A percentile compares a stretch with the other conserved stretches of the same genome.
Conservation (phyloP, 2,888 invertebrate genomes). For the Mechanitis messenoides region DNA sequence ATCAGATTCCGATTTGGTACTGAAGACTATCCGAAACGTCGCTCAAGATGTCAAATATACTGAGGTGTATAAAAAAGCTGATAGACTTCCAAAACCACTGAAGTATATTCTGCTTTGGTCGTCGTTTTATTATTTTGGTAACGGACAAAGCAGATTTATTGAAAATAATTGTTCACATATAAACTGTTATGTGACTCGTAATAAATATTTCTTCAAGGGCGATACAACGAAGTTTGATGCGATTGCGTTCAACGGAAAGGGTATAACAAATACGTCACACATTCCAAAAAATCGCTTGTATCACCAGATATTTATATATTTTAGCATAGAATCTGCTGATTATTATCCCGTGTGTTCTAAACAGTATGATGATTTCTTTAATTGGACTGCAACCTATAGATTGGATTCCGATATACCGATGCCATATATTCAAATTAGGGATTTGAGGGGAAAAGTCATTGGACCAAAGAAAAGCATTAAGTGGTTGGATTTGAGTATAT, state of each 20-base stretch:
- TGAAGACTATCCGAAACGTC: slow-evolving; percentile 52
- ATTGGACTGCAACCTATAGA: slow-evolving; percentile 65
- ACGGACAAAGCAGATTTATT: slow-evolving; percentile 53
- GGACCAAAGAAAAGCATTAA: slow-evolving; percentile 50
- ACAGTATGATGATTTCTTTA: slow-evolving; percentile 57
- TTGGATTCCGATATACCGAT: slow-evolving; percentile 60
- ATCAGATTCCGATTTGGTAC: slow-evolving; percentile 38
- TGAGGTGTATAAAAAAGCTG: slow-evolving; percentile 50
- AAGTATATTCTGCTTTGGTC: slow-evolving; percentile 64
- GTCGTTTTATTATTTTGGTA: slow-evolving; percentile 45
- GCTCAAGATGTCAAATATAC: slow-evolving; percentile 50
- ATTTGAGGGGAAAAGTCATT: slow-evolving; percentile 43
- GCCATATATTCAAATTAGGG: slow-evolving; percentile 51
- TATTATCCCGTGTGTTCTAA: slow-evolving; percentile 53
- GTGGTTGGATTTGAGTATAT: slow-evolving; percentile 37
- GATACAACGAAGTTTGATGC: slow-evolving; percentile 53
- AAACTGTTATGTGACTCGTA: slow-evolving; percentile 55
- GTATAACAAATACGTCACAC: slow-evolving; percentile 31
- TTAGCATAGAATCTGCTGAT: slow-evolving; percentile 62
- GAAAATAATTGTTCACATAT: slow-evolving; percentile 50
- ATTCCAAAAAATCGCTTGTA: slow-evolving; percentile 45
- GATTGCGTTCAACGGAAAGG: slow-evolving; percentile 59
- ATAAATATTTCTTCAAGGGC: slow-evolving; percentile 44
- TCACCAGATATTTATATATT: slow-evolving; percentile 59
- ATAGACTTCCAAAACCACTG: slow-evolving; percentile 41